Evolutionary conservation across 1,140 invertebrate species (phyloP), one percentile per base, ranked within the genome.

Genomic region (Dinothrombium tinctorium): DNA sequence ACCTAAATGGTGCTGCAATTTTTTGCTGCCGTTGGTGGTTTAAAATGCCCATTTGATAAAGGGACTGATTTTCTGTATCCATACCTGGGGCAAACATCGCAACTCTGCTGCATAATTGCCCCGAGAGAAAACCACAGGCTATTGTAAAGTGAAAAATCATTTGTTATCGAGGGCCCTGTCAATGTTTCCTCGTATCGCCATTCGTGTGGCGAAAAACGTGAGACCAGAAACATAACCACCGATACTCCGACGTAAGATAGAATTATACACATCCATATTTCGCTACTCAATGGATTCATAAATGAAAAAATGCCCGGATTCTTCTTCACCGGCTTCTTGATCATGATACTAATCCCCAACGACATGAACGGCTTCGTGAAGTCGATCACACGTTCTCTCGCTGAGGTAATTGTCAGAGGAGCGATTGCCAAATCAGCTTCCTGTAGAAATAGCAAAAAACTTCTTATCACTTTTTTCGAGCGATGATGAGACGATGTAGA

Each of bases 351-450:
- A 53, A 95, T 90, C 41, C 89, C 87, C 9, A 95, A 68, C 14
- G 86, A 87, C 71, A 98, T 84, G 64, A 95, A 99, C 3, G 92
- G 90, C 61, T 96, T 96, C 48, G 80, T 94, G 51, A 72, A 72
- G 60, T 96, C 90, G 45, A 98, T 84, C 31, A 92, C 82, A 53
- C 80, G 66, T 65, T 96, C 87, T 21, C 92, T 65, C 53, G 86
- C 75, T 28, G 79, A 72, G 19, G 82, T 95, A 52, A 96, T 90
- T 14, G 89, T 92, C 60, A 98, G 69, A 7, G 87, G 76, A 14
- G 87, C 84, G 35, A 98, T 81, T 1, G 86, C 82, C 49, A 96
- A 73, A 59, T 98, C 89, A 2, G 87, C 89, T 66, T 90, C 83
- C 86, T 94, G 65, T 45, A 28, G n/a, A 8, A 28, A 8, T 28